phyloP scores from a whole-genome alignment of 2,797 vertebrate species.

The Arrhamphus sclerolepis region DNA sequence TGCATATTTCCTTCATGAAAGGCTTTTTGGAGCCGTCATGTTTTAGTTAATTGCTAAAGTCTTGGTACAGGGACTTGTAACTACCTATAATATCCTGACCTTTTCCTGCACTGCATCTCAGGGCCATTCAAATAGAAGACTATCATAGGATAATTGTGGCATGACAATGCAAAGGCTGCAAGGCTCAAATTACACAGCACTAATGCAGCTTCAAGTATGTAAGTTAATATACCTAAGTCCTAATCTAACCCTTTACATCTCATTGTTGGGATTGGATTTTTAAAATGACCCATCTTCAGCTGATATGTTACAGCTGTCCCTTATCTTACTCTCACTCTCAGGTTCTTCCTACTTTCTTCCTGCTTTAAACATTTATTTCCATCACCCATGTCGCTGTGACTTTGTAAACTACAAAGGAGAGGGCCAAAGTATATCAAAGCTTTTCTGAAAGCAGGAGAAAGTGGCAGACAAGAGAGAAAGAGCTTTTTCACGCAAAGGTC shows the following conservation, averaged over 20 bases:
- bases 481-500: constrained; percentile 11
- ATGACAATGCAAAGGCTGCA: constrained; percentile 15
- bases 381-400: constrained; percentile 11
- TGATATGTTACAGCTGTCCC: neutral
- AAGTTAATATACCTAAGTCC: neutral
- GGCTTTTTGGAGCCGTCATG: constrained; percentile 14
- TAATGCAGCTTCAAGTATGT: constrained; percentile 2
- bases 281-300: neutral
- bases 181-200: constrained; percentile 4
- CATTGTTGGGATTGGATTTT: neutral
- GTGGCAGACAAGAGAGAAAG: constrained; percentile 14
- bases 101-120: constrained; percentile 43
- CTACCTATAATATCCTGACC: constrained; percentile 47
- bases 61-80: constrained; percentile 16
- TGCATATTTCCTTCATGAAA: constrained; percentile 24
- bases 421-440: constrained; percentile 18
- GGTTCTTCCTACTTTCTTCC: constrained; percentile 1
- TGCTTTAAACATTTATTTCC: constrained; percentile 23
- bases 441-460: constrained; percentile 14
- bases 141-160: constrained; percentile 36
- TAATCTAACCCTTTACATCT: neutral
- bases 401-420: constrained; percentile 17
- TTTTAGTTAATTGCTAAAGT: constrained; percentile 41
- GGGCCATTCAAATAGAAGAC: constrained; percentile 14
- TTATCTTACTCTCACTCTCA: neutral